Evolutionary conservation across 2,888 invertebrate genomes (phyloP).

Genomic region (Spisula solida): DNA sequence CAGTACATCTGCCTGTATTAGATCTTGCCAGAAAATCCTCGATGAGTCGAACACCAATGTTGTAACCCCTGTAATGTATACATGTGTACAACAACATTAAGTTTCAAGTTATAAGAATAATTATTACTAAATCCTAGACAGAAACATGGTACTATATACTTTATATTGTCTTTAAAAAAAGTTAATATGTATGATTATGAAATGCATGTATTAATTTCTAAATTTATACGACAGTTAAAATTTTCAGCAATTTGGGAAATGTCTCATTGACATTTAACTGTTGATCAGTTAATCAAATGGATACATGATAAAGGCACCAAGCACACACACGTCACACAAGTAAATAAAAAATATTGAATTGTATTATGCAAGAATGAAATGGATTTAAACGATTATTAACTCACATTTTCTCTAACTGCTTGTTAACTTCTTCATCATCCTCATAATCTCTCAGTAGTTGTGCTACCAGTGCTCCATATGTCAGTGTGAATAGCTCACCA

Average conservation of each 20-base stretch:
- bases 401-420: slow-evolving; percentile 90
- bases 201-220: too few species aligned
- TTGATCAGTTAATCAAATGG: too few species aligned
- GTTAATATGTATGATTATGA: too few species aligned
- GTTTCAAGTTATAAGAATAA: background rate
- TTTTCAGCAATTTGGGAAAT: too few species aligned
- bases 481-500: slow-evolving; percentile 98
- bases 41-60: slow-evolving; percentile 98
- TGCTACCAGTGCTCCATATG: slow-evolving; percentile 98
- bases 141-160: background rate
- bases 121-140: background rate
- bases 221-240: too few species aligned
- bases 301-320: too few species aligned
- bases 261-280: too few species aligned
- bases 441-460: slow-evolving; percentile 99
- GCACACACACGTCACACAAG: too few species aligned
- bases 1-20: slow-evolving; percentile 96
- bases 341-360: too few species aligned
- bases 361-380: too few species aligned
- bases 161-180: background rate
- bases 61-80: slow-evolving; percentile 92
- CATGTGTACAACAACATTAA: background rate
- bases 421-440: slow-evolving; percentile 98
- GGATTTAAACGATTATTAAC: too few species aligned
- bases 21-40: slow-evolving; percentile 97